Conservation (phyloP, 2,113 vertebrate genomes). For the Saguinus midas region DNA sequence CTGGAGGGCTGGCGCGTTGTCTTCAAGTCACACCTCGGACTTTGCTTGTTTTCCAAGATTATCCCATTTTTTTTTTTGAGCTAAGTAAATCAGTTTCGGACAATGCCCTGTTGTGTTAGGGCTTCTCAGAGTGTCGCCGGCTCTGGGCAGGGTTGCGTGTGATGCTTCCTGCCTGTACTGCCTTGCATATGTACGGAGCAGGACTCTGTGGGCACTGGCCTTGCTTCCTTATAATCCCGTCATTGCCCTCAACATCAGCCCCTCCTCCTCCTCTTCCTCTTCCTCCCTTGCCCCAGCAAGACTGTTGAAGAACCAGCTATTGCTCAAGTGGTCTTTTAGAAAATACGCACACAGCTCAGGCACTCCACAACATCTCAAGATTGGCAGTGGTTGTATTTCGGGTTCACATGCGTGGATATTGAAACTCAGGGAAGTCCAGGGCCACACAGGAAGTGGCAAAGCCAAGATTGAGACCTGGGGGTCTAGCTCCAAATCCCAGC, state of each 20-base stretch:
- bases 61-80: neutral
- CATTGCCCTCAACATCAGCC: fast-evolving
- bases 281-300: fast-evolving
- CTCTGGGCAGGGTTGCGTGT: neutral
- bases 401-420: fast-evolving
- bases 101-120: neutral
- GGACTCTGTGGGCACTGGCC: no score
- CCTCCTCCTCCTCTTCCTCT: neutral
- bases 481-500: neutral
- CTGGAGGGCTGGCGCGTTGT: neutral
- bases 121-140: fast-evolving
- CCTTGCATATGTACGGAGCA: fast-evolving
- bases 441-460: neutral
- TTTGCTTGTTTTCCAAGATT: neutral
- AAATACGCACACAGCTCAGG: fast-evolving
- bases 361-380: fast-evolving
- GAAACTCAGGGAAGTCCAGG: neutral
- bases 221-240: neutral
- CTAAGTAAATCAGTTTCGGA: neutral
- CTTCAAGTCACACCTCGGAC: neutral
- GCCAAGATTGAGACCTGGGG: neutral
- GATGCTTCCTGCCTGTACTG: fast-evolving
- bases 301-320: fast-evolving
- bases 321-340: neutral
- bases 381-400: fast-evolving